Evolutionary conservation across 1,140 invertebrate genomes (phyloP).

Genomic region (Hylyphantes graminicola): DNA sequence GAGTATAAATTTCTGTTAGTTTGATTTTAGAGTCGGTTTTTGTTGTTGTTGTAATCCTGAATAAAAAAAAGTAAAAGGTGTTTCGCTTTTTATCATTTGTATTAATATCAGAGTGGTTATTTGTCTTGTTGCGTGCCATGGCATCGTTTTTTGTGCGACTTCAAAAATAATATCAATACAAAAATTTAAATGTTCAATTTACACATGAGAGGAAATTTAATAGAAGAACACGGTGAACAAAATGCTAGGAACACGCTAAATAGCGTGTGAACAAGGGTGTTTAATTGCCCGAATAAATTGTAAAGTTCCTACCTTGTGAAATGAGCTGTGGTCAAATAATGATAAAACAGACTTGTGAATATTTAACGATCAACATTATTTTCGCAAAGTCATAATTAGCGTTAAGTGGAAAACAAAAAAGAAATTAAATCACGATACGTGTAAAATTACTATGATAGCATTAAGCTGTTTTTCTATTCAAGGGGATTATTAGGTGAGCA

Average conservation of each 20-base stretch:
- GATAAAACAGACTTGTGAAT: slow-evolving; percentile 14
- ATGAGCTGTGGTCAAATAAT: not conserved
- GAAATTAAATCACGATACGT: too few species aligned
- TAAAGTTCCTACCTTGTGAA: not conserved
- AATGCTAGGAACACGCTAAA: slow-evolving; percentile 14
- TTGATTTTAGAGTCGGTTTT: slow-evolving; percentile 21
- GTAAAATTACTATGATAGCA: too few species aligned
- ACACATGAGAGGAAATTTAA: not conserved
- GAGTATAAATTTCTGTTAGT: slow-evolving; percentile 45
- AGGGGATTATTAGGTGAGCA: too few species aligned
- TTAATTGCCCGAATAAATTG: slow-evolving; percentile 8
- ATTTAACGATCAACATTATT: not conserved
- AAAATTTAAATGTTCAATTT: slow-evolving; percentile 26
- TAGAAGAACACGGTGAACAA: not conserved
- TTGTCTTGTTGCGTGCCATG: not conserved
- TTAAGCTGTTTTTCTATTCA: too few species aligned
- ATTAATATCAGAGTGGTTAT: not conserved
- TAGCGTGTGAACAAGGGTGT: slow-evolving; percentile 1
- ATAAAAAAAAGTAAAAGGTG: not conserved
- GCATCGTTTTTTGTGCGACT: slow-evolving; percentile 4
- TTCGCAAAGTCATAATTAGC: not conserved
- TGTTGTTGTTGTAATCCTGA: slow-evolving; percentile 4
- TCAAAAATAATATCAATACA: not conserved
- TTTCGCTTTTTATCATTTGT: slow-evolving; percentile 22
- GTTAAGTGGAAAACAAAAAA: too few species aligned